Evolutionary conservation across 2,797 vertebrate species (phyloP).

Genomic region (Propithecus deckenii): DNA sequence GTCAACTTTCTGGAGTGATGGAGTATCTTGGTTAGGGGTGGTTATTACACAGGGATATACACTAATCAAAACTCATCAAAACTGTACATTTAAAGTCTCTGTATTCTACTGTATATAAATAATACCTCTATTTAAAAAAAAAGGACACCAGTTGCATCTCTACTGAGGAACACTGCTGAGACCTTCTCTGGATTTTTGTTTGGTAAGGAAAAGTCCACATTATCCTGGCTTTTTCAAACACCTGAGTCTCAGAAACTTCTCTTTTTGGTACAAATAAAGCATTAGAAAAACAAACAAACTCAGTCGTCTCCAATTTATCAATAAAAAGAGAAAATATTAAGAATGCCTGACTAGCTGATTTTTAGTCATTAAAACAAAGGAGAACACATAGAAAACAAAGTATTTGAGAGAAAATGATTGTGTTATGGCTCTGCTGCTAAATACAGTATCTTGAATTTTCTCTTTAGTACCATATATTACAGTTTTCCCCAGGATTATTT

Average conservation of each 20-base stretch:
- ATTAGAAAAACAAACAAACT: background rate
- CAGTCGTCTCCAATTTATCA: background rate
- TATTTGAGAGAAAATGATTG: background rate
- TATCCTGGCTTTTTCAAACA: conserved; percentile 34
- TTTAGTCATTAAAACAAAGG: background rate
- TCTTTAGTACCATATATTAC: background rate
- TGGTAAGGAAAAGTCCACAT: background rate
- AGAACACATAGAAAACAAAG: background rate
- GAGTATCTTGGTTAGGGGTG: background rate
- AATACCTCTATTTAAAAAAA: background rate
- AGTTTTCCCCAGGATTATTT: background rate
- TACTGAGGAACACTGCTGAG: background rate
- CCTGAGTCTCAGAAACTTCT: background rate
- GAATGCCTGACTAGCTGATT: background rate
- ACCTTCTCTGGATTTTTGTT: background rate
- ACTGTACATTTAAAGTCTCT: background rate
- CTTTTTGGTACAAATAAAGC: background rate
- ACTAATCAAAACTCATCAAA: background rate
- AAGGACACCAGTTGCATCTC: background rate
- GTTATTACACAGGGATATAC: background rate
- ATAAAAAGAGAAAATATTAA: conserved; percentile 20
- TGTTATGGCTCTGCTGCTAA: background rate
- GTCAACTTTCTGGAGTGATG: background rate
- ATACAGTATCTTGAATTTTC: background rate
- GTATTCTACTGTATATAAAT: background rate